Base-by-base conservation (phyloP, 2,797 vertebrate species). In the Clarias platycephalus region DNA sequence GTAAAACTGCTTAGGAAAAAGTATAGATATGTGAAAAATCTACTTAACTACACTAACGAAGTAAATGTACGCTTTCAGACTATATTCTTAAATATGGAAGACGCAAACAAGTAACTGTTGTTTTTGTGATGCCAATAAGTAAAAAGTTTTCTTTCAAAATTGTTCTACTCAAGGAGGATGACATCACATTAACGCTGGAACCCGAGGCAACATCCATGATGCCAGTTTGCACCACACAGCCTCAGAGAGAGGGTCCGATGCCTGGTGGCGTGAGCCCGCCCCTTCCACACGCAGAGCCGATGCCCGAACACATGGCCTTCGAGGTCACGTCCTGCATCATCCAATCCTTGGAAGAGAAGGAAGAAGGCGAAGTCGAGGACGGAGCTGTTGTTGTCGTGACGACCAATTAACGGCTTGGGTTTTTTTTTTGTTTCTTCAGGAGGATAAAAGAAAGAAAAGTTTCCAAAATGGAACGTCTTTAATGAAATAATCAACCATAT, bases 291-390 rank as follows among this genome's bases (percentile, higher is more conserved):
- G 24, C 82, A 0, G 92, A 93, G n/a, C 60, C 87, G 1, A 40
- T 63, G 0, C 10, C 82, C 7, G 94, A 95, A 87, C 91, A 91
- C 87, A 96, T 93, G 90, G 94, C 96, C 70, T 98, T 97, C 4
- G 96, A 98, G 0, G 95, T 97, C 83, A 97, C 96, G 40, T 96
- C 97, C 70, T 97, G 96, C 37, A 92, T 96, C 9, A 95, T 97
- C 87, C 97, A 96, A 81, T 96, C 95, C 0, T 93, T 96, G 85
- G 97, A 97, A 87, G 96, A 97, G 91, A 96, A 96, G 83, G 95
- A 95, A 0, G 92, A 94, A 34, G 49, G 49, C 12, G 96, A 96
- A 87, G 89, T 91, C 0, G 92, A 92, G 28, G 90, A 94, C 1
- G 92, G 89, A 60, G 87, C 92, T 1, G 80, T 92, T 16, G 90